Conservation (phyloP, 2,113 vertebrate genomes). For the Genyomyrus donnyi region DNA sequence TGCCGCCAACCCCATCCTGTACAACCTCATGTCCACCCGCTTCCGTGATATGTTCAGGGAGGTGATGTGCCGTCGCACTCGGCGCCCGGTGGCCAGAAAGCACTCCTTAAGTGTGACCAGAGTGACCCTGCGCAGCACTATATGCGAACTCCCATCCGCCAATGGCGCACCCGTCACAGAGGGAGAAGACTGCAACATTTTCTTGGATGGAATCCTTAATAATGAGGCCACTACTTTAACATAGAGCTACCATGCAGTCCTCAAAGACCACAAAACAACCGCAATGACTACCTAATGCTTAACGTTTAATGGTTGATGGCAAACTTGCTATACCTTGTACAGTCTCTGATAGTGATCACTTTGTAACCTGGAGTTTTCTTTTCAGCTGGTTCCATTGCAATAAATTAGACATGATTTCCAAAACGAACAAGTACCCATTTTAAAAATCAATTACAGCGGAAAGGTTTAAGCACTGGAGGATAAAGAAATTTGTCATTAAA, state of each 20-base stretch:
- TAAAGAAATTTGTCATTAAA: background rate
- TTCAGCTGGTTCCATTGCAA: background rate
- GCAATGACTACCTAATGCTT: background rate
- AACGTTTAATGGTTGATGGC: background rate
- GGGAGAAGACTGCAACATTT: background rate
- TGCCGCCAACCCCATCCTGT: slow-evolving; percentile 78
- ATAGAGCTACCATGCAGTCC: background rate
- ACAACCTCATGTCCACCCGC: slow-evolving; percentile 84
- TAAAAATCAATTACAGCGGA: background rate
- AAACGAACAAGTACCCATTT: background rate
- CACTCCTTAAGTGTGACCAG: slow-evolving; percentile 48
- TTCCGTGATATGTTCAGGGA: slow-evolving; percentile 81
- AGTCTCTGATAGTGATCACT: background rate
- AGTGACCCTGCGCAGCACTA: slow-evolving; percentile 56
- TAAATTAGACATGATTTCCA: background rate
- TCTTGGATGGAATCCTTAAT: background rate
- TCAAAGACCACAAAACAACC: background rate
- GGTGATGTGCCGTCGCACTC: slow-evolving; percentile 50
- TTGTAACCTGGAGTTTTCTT: background rate
- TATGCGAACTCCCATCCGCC: slow-evolving; percentile 32
- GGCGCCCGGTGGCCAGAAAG: rapidly evolving
- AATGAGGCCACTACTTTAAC: background rate
- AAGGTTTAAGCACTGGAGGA: background rate
- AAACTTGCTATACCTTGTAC: background rate
- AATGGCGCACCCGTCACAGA: background rate